Conservation (phyloP, 2,797 vertebrate species). For the Eremophila alpestris region DNA sequence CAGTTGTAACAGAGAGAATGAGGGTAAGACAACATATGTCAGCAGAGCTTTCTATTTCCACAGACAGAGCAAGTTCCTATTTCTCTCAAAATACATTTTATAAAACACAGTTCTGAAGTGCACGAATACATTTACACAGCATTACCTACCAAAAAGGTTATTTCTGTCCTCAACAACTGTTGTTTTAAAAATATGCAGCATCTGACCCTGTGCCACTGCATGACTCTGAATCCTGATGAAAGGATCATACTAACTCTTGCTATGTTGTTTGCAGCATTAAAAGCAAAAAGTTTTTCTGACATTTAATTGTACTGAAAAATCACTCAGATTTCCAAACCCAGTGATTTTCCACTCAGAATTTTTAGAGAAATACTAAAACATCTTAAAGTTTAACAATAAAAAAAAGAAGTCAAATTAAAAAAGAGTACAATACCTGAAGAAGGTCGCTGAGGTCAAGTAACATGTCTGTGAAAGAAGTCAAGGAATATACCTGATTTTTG, state of each 20-base stretch:
- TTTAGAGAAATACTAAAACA: background rate
- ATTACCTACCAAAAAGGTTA: constrained; percentile 45
- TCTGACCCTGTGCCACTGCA: background rate
- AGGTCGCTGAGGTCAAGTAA: constrained; percentile 95
- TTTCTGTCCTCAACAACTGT: constrained; percentile 57
- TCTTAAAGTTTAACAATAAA: background rate
- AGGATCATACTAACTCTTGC: background rate
- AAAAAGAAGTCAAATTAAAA: background rate
- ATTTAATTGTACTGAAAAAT: background rate
- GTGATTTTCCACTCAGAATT: background rate
- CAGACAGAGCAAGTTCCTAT: background rate
- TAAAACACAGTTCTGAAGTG: background rate
- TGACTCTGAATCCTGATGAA: background rate
- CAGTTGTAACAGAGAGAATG: constrained; percentile 28
- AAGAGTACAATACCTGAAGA: constrained; percentile 85
- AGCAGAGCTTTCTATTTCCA: constrained; percentile 16
- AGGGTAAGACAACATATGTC: constrained; percentile 56
- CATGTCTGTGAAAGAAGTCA: constrained; percentile 88
- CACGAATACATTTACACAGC: background rate
- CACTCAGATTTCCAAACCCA: background rate
- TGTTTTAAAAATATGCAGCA: constrained; percentile 20
- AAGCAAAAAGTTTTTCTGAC: background rate
- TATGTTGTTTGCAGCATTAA: background rate
- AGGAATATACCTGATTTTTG: constrained; percentile 58
- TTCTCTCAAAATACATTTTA: constrained; percentile 7